Conservation (phyloP, 1,140 invertebrate genomes). For the Leptinotarsa texana region DNA sequence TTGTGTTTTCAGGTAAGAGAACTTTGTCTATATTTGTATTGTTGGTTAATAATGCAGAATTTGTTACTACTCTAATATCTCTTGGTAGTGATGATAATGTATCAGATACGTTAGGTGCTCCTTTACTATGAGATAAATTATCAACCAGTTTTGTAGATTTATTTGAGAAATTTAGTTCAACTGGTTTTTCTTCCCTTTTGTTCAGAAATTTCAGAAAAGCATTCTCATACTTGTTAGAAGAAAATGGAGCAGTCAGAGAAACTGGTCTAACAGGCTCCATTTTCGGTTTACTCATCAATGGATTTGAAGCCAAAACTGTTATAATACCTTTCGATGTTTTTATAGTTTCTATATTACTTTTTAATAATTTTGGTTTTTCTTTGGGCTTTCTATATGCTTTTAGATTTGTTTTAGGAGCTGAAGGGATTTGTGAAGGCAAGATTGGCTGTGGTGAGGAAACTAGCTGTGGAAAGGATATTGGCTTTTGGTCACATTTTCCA, state of each 20-base stretch:
- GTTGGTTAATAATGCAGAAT: too few relatives aligned
- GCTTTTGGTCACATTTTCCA: neutral
- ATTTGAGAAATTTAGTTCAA: neutral
- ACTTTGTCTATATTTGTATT: too few relatives aligned
- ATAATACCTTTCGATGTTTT: slow-evolving; percentile 40
- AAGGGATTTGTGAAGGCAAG: neutral
- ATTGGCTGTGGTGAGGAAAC: slow-evolving; percentile 1
- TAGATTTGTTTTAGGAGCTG: slow-evolving; percentile 26
- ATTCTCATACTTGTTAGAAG: slow-evolving; percentile 23
- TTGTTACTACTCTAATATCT: slow-evolving; percentile 6
- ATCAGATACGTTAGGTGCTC: neutral
- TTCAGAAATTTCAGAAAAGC: slow-evolving; percentile 30
- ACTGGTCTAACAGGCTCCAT: neutral
- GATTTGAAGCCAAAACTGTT: slow-evolving; percentile 33
- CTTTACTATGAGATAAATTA: neutral
- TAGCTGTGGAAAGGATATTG: neutral
- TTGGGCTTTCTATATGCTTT: slow-evolving; percentile 34
- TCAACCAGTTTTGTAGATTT: neutral
- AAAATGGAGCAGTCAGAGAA: neutral
- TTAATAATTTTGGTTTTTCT: slow-evolving; percentile 11
- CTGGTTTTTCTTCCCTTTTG: neutral
- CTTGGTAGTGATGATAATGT: slow-evolving; percentile 22
- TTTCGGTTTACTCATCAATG: slow-evolving; percentile 24
- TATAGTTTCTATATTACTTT: slow-evolving; percentile 38
- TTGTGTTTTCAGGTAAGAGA: too few relatives aligned